phyloP scores from a whole-genome alignment of 2,797 vertebrate genomes.

The Syndactyla subalaris region DNA sequence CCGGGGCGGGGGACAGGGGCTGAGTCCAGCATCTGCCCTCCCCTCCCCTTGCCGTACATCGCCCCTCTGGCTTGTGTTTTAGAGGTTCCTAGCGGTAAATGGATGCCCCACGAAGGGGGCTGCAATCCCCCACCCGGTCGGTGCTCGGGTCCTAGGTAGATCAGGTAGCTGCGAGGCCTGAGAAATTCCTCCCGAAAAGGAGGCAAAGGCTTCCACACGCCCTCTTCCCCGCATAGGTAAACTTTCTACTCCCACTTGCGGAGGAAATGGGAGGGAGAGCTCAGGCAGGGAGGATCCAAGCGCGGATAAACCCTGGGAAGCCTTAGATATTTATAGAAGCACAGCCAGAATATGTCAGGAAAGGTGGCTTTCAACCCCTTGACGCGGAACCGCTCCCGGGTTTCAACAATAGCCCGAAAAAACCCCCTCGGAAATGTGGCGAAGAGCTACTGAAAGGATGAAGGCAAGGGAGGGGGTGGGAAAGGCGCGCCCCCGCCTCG shows the following conservation, averaged over 20 bases:
- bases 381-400: background rate
- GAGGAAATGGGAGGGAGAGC: conserved; percentile 6
- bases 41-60: background rate
- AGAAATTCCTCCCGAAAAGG: background rate
- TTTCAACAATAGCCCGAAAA: background rate
- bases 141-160: background rate
- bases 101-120: background rate
- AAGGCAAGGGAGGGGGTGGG: background rate
- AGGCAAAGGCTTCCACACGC: background rate
- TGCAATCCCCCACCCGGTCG: fast-evolving
- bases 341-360: conserved; percentile 41
- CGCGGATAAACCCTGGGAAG: conserved; percentile 52
- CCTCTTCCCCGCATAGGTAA: conserved; percentile 40
- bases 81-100: background rate
- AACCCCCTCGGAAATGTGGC: background rate
- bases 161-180: background rate
- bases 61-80: fast-evolving
- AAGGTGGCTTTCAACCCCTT: conserved; percentile 31
- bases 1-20: fast-evolving
- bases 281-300: conserved; percentile 31
- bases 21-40: background rate
- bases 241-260: conserved; percentile 66
- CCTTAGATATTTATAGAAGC: conserved; percentile 62
- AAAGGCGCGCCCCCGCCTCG: background rate
- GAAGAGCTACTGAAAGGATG: background rate